phyloP scores from a whole-genome alignment of 1,140 invertebrate species.

The Drosophila equinoxialis region DNA sequence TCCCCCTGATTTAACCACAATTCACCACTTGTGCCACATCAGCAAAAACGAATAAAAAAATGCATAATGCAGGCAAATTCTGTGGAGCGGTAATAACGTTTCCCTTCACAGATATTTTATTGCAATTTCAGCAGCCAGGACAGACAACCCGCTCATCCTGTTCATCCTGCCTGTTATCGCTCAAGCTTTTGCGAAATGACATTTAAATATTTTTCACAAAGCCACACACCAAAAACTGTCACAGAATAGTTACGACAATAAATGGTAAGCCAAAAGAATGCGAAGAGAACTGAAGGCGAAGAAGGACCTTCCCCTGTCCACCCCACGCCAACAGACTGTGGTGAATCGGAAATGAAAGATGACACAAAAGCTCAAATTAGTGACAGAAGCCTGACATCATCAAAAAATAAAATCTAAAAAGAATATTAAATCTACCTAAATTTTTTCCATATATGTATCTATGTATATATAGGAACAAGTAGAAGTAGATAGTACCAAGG shows the following conservation, averaged over 20 bases:
- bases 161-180: constrained; percentile 33
- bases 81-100: constrained; percentile 33
- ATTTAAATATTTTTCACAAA: constrained; percentile 73
- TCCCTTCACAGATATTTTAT: constrained; percentile 52
- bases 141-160: constrained; percentile 1
- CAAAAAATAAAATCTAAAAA: constrained; percentile 43
- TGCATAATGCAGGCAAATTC: constrained; percentile 48
- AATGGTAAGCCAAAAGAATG: constrained; percentile 39
- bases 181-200: constrained; percentile 61
- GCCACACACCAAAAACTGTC: constrained; percentile 63
- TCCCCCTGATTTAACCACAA: constrained; percentile 43
- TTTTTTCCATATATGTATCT: neutral
- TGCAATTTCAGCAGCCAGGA: constrained; percentile 64
- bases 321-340: neutral
- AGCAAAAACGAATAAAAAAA: constrained; percentile 36
- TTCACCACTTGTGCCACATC: constrained; percentile 47
- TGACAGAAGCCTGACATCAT: constrained; percentile 40
- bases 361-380: constrained; percentile 66
- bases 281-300: neutral
- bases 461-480: neutral
- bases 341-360: constrained; percentile 8
- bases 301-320: neutral
- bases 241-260: constrained; percentile 51
- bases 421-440: constrained; percentile 55
- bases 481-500: neutral